Evolutionary conservation across 1,140 invertebrate species (phyloP).

Genomic region (Drusus annulatus): DNA sequence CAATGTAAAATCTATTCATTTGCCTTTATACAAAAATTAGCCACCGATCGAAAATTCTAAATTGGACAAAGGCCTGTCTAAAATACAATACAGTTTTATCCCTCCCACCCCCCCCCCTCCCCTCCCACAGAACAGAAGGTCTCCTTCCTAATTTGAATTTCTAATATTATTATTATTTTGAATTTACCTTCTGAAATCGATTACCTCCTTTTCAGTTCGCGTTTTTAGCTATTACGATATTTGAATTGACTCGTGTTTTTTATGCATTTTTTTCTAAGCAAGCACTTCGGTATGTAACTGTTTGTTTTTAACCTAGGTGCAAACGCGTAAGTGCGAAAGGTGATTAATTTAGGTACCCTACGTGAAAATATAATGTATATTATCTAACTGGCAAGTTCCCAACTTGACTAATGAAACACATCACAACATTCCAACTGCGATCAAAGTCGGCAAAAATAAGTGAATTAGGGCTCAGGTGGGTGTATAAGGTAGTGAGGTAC

Average conservation of each 20-base stretch:
- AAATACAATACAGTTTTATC: slow-evolving; percentile 18
- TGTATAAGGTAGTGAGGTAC: too few species aligned
- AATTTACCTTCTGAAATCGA: slow-evolving; percentile 23
- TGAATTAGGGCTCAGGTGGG: slow-evolving; percentile 25
- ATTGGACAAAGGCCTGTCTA: slow-evolving; percentile 9
- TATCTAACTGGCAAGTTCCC: neutral
- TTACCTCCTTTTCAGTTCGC: neutral
- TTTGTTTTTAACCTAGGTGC: too few species aligned
- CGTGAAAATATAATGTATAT: too few species aligned
- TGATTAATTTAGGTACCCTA: too few species aligned
- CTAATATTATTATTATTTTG: slow-evolving; percentile 30
- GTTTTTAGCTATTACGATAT: neutral
- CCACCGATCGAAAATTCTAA: neutral
- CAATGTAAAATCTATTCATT: slow-evolving; percentile 8
- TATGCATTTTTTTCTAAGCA: too few species aligned
- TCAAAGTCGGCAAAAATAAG: slow-evolving; percentile 9
- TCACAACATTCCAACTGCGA: neutral
- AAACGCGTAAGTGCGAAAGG: too few species aligned
- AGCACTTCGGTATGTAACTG: too few species aligned
- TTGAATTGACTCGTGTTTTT: too few species aligned
- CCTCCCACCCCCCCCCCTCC: neutral
- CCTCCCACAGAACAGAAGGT: neutral
- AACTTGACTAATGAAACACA: neutral
- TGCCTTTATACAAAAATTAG: slow-evolving; percentile 7
- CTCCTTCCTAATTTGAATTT: slow-evolving; percentile 33